phyloP scores from a whole-genome alignment of 2,888 invertebrate species.

The Lagria hirta region DNA sequence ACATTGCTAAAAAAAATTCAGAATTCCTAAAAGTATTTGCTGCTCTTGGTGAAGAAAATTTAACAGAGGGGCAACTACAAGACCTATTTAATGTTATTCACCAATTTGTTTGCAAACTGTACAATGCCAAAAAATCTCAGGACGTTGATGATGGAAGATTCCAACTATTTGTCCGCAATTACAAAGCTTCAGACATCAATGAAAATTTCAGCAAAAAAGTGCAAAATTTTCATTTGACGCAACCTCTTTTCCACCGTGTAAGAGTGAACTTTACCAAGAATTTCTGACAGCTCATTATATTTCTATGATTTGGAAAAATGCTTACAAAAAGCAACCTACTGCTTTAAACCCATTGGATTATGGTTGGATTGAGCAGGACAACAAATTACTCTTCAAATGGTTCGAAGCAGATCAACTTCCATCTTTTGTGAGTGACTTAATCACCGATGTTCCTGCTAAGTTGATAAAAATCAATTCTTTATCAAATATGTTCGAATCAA shows the following conservation, averaged over 20 bases:
- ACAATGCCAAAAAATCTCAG: slow-evolving; percentile 22
- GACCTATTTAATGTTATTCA: slow-evolving; percentile 25
- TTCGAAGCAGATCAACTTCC: slow-evolving; percentile 38
- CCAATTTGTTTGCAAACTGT: slow-evolving; percentile 28
- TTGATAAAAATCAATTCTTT: no score
- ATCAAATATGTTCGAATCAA: no score
- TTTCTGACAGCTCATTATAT: no score
- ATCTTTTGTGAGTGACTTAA: slow-evolving; percentile 3
- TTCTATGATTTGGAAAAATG: slow-evolving; percentile 35
- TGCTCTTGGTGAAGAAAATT: slow-evolving; percentile 22
- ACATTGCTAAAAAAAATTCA: slow-evolving; percentile 20
- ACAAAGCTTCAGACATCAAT: slow-evolving; percentile 21
- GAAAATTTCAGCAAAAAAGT: slow-evolving; percentile 28
- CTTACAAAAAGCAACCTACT: slow-evolving; percentile 24
- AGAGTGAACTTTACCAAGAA: no score
- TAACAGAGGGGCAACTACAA: no score
- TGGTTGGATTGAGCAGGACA: slow-evolving; percentile 31
- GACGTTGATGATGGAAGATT: slow-evolving; percentile 30
- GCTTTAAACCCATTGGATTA: slow-evolving; percentile 31
- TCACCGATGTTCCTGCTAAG: slow-evolving; percentile 2
- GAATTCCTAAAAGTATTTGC: slow-evolving; percentile 29
- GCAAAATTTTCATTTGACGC: slow-evolving; percentile 32
- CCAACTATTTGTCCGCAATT: slow-evolving; percentile 27
- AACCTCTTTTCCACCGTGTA: no score
- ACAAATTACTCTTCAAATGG: slow-evolving; percentile 33